Conservation (phyloP, 2,888 invertebrate genomes). For the Drosophila anomalata region DNA sequence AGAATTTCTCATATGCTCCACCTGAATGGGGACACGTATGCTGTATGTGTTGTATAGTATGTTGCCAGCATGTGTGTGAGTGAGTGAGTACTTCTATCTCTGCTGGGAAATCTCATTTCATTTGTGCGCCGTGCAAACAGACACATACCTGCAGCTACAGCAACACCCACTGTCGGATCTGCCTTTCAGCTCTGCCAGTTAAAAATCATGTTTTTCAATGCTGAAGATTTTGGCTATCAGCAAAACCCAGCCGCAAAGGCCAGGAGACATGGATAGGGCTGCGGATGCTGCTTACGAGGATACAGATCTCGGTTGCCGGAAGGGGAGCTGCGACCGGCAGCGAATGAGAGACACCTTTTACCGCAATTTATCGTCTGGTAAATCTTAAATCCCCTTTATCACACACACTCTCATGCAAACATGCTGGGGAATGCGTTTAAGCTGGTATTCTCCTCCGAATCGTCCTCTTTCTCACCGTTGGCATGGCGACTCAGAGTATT, state of each 20-base stretch:
- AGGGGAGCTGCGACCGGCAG: not conserved
- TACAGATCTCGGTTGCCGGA: slow-evolving; percentile 23
- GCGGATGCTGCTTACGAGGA: slow-evolving; percentile 3
- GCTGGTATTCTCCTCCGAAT: not conserved
- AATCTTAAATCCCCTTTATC: slow-evolving; percentile 67
- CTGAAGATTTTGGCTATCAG: slow-evolving; percentile 62
- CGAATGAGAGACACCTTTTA: slow-evolving; percentile 70
- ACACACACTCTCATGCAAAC: slow-evolving; percentile 50
- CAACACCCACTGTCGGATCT: slow-evolving; percentile 17
- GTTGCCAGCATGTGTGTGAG: slow-evolving; percentile 13
- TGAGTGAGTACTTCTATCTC: slow-evolving; percentile 53
- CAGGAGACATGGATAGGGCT: slow-evolving; percentile 2
- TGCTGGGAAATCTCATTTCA: slow-evolving; percentile 73
- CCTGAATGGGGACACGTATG: slow-evolving; percentile 33
- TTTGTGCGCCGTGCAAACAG: slow-evolving; percentile 60
- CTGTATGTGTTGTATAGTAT: slow-evolving; percentile 14
- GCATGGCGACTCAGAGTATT: slow-evolving; percentile 47
- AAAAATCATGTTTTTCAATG: slow-evolving; percentile 75
- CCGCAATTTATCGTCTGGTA: slow-evolving; percentile 73
- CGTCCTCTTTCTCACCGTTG: slow-evolving; percentile 7
- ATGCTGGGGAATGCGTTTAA: slow-evolving; percentile 34
- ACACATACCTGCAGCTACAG: slow-evolving; percentile 17
- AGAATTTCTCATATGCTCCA: slow-evolving; percentile 59
- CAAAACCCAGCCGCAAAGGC: slow-evolving; percentile 46
- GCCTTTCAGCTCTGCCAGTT: slow-evolving; percentile 68